Conservation (phyloP, 2,113 vertebrate genomes). For the Apistogramma diplotaenia region DNA sequence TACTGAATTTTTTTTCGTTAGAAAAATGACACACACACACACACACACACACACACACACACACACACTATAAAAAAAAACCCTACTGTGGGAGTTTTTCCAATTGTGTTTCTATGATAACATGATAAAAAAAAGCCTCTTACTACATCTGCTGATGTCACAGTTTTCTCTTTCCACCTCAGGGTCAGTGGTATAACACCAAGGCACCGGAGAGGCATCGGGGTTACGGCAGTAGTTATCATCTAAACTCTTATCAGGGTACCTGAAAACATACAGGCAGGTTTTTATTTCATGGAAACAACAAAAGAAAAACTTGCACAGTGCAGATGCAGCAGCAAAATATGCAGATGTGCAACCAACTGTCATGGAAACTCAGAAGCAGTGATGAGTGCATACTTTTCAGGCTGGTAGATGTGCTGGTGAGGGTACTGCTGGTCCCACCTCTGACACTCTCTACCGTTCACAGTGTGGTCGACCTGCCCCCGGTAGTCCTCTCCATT, state of each 20-base stretch:
- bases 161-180: conserved; percentile 85
- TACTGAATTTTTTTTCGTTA: too few species aligned
- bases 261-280: conserved; percentile 71
- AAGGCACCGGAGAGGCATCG: conserved; percentile 88
- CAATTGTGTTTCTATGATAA: too few species aligned
- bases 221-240: conserved; percentile 98
- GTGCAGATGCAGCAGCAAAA: not conserved
- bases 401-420: conserved; percentile 87
- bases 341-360: not conserved
- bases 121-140: conserved; percentile 43
- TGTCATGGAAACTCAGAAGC: not conserved
- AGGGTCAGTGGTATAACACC: conserved; percentile 91
- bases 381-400: conserved; percentile 79
- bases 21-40: too few species aligned
- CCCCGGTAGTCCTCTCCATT: conserved; percentile 95
- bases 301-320: not conserved
- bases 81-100: not conserved
- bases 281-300: not conserved
- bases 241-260: conserved; percentile 89
- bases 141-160: conserved; percentile 85
- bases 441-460: conserved; percentile 88
- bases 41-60: too few species aligned
- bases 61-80: not conserved
- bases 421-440: conserved; percentile 96
- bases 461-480: conserved; percentile 85